Evolutionary conservation across 2,888 invertebrate genomes (phyloP).

Genomic region (Beris morrisii): DNA sequence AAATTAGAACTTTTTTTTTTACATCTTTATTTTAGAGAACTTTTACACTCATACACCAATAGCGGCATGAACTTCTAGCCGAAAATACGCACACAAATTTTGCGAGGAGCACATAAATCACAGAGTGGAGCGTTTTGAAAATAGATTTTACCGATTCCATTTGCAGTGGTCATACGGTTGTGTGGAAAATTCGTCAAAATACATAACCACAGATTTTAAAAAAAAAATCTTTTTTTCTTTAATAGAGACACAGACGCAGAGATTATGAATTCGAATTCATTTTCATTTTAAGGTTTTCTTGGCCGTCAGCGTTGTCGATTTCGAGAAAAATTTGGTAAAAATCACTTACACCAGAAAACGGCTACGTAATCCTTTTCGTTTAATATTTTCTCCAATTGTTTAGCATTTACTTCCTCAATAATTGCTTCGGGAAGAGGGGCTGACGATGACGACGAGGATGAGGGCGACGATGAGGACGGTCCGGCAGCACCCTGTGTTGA

Average conservation of each 20-base stretch:
- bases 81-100: conserved; percentile 10
- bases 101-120: conserved; percentile 38
- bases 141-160: conserved; percentile 34
- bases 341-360: conserved; percentile 93
- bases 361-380: conserved; percentile 92
- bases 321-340: too few relatives aligned
- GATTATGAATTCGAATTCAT: too few relatives aligned
- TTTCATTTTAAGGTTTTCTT: too few relatives aligned
- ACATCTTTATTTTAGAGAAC: too few relatives aligned
- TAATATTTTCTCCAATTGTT: conserved; percentile 86
- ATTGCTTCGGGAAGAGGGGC: conserved; percentile 66
- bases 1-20: not conserved
- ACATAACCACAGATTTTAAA: too few relatives aligned
- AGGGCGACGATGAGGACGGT: conserved; percentile 32
- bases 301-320: too few relatives aligned
- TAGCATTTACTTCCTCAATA: conserved; percentile 92
- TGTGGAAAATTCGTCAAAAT: conserved; percentile 10
- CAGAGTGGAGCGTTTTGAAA: conserved; percentile 35
- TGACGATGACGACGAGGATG: conserved; percentile 56
- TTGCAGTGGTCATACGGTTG: not conserved
- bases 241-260: too few relatives aligned
- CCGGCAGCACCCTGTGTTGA: conserved; percentile 34
- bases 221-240: too few relatives aligned
- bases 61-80: not conserved
- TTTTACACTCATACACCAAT: conserved; percentile 2